phyloP scores from a whole-genome alignment of 2,888 invertebrate species.

The Cataglyphis cursor region DNA sequence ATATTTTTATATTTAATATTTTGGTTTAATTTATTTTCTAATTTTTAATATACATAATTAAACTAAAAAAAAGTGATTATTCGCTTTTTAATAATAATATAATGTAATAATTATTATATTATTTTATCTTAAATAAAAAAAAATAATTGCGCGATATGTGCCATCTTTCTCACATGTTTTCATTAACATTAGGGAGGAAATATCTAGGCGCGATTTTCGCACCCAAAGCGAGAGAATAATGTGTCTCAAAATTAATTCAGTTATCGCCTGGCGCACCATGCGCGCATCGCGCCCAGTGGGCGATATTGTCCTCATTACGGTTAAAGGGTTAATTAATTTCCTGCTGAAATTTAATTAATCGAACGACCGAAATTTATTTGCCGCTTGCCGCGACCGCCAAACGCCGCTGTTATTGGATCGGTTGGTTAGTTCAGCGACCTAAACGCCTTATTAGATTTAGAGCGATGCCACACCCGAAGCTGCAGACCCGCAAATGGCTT shows the following conservation, averaged over 20 bases:
- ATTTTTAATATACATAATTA: background rate
- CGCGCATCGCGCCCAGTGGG: slow-evolving; percentile 30
- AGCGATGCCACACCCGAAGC: slow-evolving; percentile 32
- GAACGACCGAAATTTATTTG: slow-evolving; percentile 71
- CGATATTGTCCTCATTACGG: slow-evolving; percentile 63
- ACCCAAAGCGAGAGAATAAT: slow-evolving; percentile 42
- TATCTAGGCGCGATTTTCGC: slow-evolving; percentile 43
- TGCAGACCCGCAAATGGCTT: slow-evolving; percentile 2
- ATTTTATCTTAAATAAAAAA: background rate
- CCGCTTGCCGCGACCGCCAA: slow-evolving; percentile 20
- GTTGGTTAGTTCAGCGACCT: slow-evolving; percentile 54
- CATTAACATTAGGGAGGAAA: slow-evolving; percentile 9
- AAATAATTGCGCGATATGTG: background rate
- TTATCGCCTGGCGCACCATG: slow-evolving; percentile 49
- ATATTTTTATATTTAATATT: background rate
- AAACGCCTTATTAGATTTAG: slow-evolving; percentile 57
- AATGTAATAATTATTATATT: background rate
- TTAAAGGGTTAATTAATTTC: slow-evolving; percentile 73
- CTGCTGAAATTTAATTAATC: slow-evolving; percentile 72
- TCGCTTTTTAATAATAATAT: background rate
- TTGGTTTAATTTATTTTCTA: background rate
- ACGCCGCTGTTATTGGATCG: slow-evolving; percentile 61
- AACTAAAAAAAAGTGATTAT: background rate
- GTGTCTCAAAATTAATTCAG: slow-evolving; percentile 56
- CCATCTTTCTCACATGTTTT: background rate